Percentiles rank a stretch among this genome's conserved stretches.
phyloP scores from a whole-genome alignment of 2,797 vertebrate genomes.

The Argya squamiceps region DNA sequence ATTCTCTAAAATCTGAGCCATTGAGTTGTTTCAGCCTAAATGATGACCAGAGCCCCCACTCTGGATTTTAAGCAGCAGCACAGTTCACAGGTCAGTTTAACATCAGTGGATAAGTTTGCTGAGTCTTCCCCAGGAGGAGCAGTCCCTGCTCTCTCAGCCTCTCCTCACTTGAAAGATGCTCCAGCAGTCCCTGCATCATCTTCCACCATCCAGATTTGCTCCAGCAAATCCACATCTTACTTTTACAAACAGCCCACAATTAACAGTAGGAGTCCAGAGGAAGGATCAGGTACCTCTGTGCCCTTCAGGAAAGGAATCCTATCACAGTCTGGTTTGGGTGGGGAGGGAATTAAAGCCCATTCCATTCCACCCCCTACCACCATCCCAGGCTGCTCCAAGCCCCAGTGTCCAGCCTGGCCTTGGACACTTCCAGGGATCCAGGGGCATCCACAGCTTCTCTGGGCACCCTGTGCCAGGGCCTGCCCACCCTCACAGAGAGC shows the following conservation, averaged over 20 bases:
- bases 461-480: not conserved
- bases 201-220: not conserved
- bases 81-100: not conserved
- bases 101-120: not conserved
- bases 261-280: rapidly evolving
- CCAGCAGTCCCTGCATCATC: too few species aligned
- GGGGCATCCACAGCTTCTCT: not conserved
- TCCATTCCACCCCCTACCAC: rapidly evolving
- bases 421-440: rapidly evolving
- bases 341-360: not conserved
- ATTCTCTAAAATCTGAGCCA: not conserved
- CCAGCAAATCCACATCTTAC: rapidly evolving
- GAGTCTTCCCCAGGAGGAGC: not conserved
- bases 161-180: not conserved
- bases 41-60: rapidly evolving
- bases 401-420: rapidly evolving
- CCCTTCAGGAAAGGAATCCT: not conserved
- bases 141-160: not conserved
- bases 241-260: not conserved
- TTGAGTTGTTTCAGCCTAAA: not conserved
- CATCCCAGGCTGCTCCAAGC: rapidly evolving
- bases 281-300: not conserved
- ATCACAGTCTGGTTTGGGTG: not conserved
- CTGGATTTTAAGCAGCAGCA: not conserved
- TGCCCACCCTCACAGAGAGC: rapidly evolving